phyloP scores from a whole-genome alignment of 1,140 invertebrate species.

The Odontomachus brunneus region DNA sequence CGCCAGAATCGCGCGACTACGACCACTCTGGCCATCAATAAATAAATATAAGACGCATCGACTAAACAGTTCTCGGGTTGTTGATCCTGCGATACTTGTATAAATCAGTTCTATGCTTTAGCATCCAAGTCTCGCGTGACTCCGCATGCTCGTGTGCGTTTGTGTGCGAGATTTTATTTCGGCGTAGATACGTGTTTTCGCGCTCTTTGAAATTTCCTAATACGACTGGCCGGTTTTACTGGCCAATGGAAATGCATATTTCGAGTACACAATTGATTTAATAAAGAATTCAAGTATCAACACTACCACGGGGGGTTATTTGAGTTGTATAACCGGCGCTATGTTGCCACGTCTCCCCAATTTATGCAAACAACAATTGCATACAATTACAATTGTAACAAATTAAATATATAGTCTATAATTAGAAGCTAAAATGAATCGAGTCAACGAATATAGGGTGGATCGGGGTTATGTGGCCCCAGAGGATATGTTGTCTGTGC shows the following conservation, averaged over 20 bases:
- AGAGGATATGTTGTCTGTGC: too few species aligned
- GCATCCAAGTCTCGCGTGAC: conserved; percentile 52
- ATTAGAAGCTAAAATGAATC: too few species aligned
- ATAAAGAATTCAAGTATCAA: background rate
- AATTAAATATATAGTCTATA: too few species aligned
- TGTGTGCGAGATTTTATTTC: background rate
- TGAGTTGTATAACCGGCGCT: too few species aligned
- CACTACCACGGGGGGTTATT: too few species aligned
- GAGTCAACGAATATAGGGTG: too few species aligned
- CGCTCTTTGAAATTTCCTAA: background rate
- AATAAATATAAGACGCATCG: conserved; percentile 81
- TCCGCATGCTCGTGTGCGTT: conserved; percentile 2
- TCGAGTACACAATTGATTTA: background rate
- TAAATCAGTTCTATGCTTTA: conserved; percentile 72
- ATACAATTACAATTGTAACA: too few species aligned
- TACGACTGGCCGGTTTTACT: background rate
- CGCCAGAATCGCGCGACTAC: conserved; percentile 76
- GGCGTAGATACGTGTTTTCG: background rate
- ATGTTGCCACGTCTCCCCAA: too few species aligned
- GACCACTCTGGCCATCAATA: conserved; percentile 74
- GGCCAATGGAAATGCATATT: background rate
- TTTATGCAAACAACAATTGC: too few species aligned
- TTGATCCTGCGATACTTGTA: conserved; percentile 78
- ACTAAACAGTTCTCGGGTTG: conserved; percentile 79
- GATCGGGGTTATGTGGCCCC: too few species aligned